Base-by-base conservation (phyloP, 2,888 invertebrate genomes). In the Mesorhabditis sp. region DNA sequence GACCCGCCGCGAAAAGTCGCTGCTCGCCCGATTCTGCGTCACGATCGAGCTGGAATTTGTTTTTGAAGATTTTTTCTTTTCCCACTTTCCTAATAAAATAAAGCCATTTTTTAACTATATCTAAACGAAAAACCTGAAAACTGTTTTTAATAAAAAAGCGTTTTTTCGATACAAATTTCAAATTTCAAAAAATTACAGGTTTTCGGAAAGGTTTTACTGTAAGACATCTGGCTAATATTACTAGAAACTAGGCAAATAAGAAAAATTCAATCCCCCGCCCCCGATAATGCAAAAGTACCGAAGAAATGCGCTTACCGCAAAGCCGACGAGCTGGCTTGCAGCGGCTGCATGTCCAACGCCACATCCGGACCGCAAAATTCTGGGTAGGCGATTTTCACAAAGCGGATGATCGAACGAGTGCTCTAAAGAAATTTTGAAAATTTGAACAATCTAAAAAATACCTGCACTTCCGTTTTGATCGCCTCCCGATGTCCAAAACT, bases 311-410 rank as follows among this genome's bases (percentile, higher is more conserved):
- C n/a, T 15, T 28, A 4, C 15, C 13, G 4, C 13, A 64, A 41
- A 43, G 41, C 10, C 7, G 6, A 4, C 41, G 43, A 13, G 4
- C 67, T 70, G 65, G 69, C 43, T 15, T 62, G 70, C 41, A 75
- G 68, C 13, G 73, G 73, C 61, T 75, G 75, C 62, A 68, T 67
- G 4, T 69, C 70, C 41, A 68, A 69, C 6, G 73, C 75, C 4
- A 69, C 62, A 62, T 74, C 76, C 2, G 77, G 73, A 28, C 78
- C 73, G 45, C 58, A 67, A 61, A 81, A 42, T 13, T 81, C 82
- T 13, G 82, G 81, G 70, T 73, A 82, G 15, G 82, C 79, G 1
- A 80, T 68, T 65, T 82, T 82, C 66, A 80, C 79, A 67, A 82
- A 82, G 6, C 65, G 67, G 4, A 75, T 74, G 7, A 81, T 79